These are phyloP conservation scores for Conistra vaccinii DNA, from an alignment of 2,888 invertebrate species.

Conservation along the genomic window DNA sequence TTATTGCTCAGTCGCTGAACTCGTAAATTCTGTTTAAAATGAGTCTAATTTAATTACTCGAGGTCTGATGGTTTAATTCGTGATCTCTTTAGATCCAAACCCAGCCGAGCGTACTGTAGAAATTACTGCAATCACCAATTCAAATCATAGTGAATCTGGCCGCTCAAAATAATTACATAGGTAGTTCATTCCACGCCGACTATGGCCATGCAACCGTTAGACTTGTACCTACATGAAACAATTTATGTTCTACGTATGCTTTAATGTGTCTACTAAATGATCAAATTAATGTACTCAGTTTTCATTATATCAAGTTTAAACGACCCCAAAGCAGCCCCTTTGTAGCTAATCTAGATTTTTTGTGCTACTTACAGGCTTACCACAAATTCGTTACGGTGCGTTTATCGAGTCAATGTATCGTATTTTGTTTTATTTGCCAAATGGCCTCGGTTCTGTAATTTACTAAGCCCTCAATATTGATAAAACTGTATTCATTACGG, in stretches of 20 bases:
- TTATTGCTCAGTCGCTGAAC: slow-evolving; percentile 69
- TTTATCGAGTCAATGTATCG: slow-evolving; percentile 59
- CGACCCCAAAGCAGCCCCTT: slow-evolving; percentile 28
- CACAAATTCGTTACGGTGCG: slow-evolving; percentile 48
- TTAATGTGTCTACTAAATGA: slow-evolving; percentile 20
- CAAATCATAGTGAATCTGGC: slow-evolving; percentile 39
- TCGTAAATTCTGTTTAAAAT: slow-evolving; percentile 74
- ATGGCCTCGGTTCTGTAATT: slow-evolving; percentile 20
- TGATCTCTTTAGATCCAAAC: slow-evolving; percentile 60
- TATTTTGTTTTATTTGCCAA: slow-evolving; percentile 50
- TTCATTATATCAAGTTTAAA: slow-evolving; percentile 42
- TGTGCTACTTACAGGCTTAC: slow-evolving; percentile 32
- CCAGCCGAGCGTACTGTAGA: slow-evolving; percentile 28
- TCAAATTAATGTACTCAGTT: slow-evolving; percentile 40
- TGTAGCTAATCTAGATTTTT: slow-evolving; percentile 39
- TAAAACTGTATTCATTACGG: slow-evolving; percentile 26
- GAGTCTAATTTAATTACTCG: slow-evolving; percentile 73
- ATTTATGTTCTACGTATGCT: slow-evolving; percentile 7
- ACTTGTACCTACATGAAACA: not conserved
- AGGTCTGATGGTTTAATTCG: slow-evolving; percentile 67
- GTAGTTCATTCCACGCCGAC: slow-evolving; percentile 3
- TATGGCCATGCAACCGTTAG: not conserved
- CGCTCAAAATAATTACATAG: slow-evolving; percentile 39
- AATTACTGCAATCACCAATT: slow-evolving; percentile 53
- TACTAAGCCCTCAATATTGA: slow-evolving; percentile 31